These are phyloP conservation scores for Edolisoma coerulescens DNA, from an alignment of 2,113 vertebrate species.

Conservation along the genomic window DNA sequence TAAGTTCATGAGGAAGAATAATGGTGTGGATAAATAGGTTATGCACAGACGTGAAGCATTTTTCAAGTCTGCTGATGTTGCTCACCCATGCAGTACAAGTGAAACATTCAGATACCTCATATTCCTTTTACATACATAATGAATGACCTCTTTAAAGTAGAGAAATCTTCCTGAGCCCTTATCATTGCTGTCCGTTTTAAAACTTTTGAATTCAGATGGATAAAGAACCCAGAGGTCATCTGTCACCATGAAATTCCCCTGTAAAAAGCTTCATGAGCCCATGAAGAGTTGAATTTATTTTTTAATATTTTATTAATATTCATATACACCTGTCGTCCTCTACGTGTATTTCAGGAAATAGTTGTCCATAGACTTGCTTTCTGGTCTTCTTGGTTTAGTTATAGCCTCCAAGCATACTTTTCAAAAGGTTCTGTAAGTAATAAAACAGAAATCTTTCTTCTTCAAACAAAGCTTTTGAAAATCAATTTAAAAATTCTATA, in stretches of 20 bases:
- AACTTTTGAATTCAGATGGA: neutral
- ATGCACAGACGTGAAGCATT: neutral
- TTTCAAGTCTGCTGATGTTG: neutral
- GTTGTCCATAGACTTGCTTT: neutral
- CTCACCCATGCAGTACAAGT: neutral
- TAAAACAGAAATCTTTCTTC: neutral
- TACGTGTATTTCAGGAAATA: neutral
- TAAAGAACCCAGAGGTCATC: neutral
- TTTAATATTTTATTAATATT: neutral
- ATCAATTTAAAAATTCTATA: neutral
- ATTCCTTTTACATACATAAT: neutral
- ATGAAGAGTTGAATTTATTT: neutral
- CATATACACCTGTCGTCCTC: neutral
- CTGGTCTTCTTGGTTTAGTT: neutral
- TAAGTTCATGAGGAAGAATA: neutral
- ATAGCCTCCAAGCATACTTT: neutral
- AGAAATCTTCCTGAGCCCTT: neutral
- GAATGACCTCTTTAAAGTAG: neutral
- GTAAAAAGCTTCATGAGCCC: neutral
- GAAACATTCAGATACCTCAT: neutral
- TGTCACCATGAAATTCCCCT: neutral
- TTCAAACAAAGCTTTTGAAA: neutral
- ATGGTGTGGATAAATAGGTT: neutral
- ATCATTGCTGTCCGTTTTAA: neutral
- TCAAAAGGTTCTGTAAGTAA: neutral